Percentiles rank a stretch among this genome's conserved stretches.
phyloP scores from a whole-genome alignment of 2,113 vertebrate genomes.

The Cynocephalus volans region DNA sequence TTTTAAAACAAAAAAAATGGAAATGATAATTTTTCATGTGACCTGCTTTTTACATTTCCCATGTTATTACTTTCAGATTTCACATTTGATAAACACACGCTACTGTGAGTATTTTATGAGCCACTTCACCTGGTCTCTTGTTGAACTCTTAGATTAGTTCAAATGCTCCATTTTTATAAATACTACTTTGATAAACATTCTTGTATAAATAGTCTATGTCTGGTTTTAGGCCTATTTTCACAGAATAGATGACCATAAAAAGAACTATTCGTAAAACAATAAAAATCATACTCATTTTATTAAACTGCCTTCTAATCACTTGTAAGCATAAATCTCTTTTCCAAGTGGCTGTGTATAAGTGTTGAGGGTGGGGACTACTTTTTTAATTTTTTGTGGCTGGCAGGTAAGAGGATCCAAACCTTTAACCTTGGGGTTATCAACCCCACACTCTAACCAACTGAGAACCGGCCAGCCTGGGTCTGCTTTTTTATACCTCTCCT shows the following conservation, averaged over 20 bases:
- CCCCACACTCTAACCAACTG: too few relatives aligned
- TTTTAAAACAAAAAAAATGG: not conserved
- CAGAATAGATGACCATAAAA: not conserved
- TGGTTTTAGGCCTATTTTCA: not conserved
- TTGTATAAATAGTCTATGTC: not conserved
- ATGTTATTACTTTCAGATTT: not conserved
- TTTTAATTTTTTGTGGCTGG: too few relatives aligned
- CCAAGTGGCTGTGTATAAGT: fast-evolving
- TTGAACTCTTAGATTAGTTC: fast-evolving
- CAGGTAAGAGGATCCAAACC: too few relatives aligned
- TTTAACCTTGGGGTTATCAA: too few relatives aligned
- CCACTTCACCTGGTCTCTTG: not conserved
- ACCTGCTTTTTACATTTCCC: not conserved
- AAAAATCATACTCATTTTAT: not conserved
- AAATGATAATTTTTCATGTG: not conserved
- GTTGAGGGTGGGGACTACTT: not conserved
- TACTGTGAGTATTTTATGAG: not conserved
- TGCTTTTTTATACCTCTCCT: too few relatives aligned
- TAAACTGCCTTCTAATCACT: not conserved
- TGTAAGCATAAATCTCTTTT: not conserved
- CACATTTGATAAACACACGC: not conserved
- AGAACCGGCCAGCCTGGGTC: too few relatives aligned
- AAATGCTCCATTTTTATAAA: not conserved
- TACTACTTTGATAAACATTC: not conserved
- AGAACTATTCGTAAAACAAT: not conserved